These are phyloP conservation scores for Rhyacophila brunnea DNA, from an alignment of 1,140 invertebrate genomes.

Conservation along the genomic window DNA sequence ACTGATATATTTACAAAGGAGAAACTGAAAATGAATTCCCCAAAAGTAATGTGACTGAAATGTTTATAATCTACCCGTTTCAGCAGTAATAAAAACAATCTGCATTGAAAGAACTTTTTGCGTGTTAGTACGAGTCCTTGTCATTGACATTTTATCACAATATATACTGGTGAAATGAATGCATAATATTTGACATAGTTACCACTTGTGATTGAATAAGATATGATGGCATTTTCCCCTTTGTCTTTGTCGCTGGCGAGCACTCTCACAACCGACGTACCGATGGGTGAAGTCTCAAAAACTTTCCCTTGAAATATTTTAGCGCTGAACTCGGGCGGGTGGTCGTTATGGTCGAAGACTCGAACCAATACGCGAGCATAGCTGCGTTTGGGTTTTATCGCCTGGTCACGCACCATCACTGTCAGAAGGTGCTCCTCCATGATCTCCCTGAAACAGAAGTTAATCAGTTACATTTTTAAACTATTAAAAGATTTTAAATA, in stretches of 20 bases:
- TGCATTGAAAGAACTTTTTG: too few species aligned
- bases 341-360: slow-evolving; percentile 88
- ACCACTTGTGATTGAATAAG: slow-evolving; percentile 78
- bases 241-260: slow-evolving; percentile 78
- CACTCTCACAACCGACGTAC: slow-evolving; percentile 70
- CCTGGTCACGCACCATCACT: slow-evolving; percentile 87
- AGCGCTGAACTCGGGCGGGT: slow-evolving; percentile 78
- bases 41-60: too few species aligned
- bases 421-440: slow-evolving; percentile 82
- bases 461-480: slow-evolving; percentile 3
- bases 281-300: slow-evolving; percentile 71
- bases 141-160: too few species aligned
- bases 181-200: slow-evolving; percentile 2
- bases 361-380: slow-evolving; percentile 79
- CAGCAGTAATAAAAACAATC: too few species aligned
- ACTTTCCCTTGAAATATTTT: slow-evolving; percentile 73
- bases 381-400: slow-evolving; percentile 79
- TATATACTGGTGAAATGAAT: too few species aligned
- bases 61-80: too few species aligned
- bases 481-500: too few species aligned
- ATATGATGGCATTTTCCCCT: slow-evolving; percentile 77
- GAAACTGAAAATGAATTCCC: too few species aligned
- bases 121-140: too few species aligned
- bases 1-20: too few species aligned
- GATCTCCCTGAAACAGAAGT: slow-evolving; percentile 60